Evolutionary conservation across 2,113 vertebrate species (phyloP), one percentile per base, ranked within the genome.

Genomic region (Anser cygnoides): DNA sequence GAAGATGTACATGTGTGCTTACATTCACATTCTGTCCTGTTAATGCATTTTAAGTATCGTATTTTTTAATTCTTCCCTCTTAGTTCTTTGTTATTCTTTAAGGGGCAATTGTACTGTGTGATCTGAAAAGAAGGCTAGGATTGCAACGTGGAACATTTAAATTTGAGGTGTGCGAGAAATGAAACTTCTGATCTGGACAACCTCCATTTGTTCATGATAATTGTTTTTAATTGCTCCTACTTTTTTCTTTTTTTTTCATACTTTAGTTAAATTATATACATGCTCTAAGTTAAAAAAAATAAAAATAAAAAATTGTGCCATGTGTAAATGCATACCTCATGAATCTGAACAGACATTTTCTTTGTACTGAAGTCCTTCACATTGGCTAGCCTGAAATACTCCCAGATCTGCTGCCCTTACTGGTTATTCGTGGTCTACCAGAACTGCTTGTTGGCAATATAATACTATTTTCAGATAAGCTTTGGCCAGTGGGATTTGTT

Each of bases 91-190:
- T 6, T 75, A 0, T 31, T 94, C 59, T 59, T 84, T 73, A 10
- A 58, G 31, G 0, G 0, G 26, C 61, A 66, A 5, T 54, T 70
- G 4, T 52, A 52, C 15, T 49, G 17, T 1, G 0, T 83, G 25
- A 44, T 82, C 15, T 57, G 17, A 61, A 82, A 78, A 67, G 52
- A 74, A 67, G 33, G 26, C 21, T 17, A 54, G 10, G 23, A 25
- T 78, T 90, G 26, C 10, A 37, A 62, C 74, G 23, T 54, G 19
- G 52, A 90, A 62, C 35, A 44, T 68, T 65, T 76, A 22, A 44
- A 33, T 75, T 75, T 31, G 18, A 80, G 7, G 13, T 65, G 2
- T 68, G 67, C 13, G 11, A 54, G 26, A 28, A 39, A 41, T 62
- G 21, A 84, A 3, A 4, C 76, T 88, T 91, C 12, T 13, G 14